phyloP scores from a whole-genome alignment of 2,797 vertebrate species.

The Gorsachius magnificus region DNA sequence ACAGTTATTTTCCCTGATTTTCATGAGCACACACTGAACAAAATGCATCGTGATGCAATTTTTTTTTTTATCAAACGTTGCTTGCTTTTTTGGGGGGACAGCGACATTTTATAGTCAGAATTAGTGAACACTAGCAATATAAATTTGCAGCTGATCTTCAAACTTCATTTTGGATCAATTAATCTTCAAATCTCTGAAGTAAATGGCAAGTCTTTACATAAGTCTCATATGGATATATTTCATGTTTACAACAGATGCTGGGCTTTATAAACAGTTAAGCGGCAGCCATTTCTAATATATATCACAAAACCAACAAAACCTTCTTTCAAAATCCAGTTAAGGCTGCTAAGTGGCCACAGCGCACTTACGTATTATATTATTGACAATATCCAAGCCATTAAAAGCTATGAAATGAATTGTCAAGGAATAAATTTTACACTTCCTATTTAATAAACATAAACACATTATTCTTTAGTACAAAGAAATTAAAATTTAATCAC shows the following conservation, averaged over 20 bases:
- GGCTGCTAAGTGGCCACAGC: conserved; percentile 11
- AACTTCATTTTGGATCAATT: background rate
- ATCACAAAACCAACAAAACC: background rate
- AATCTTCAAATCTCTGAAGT: background rate
- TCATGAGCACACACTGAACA: background rate
- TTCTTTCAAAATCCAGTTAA: conserved; percentile 10
- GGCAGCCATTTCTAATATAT: background rate
- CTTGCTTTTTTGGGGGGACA: background rate
- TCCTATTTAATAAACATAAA: conserved; percentile 59
- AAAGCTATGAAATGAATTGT: conserved; percentile 43
- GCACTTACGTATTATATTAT: background rate
- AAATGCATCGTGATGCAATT: background rate
- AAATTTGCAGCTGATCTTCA: background rate
- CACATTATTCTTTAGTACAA: conserved; percentile 17
- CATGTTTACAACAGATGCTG: conserved; percentile 8
- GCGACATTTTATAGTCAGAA: background rate
- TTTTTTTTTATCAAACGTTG: background rate
- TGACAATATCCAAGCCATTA: conserved; percentile 22
- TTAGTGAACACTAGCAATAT: background rate
- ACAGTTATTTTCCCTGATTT: background rate
- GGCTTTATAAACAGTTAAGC: background rate
- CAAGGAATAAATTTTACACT: conserved; percentile 27
- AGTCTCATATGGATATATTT: background rate
- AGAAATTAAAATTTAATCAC: conserved; percentile 60
- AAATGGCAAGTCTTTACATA: background rate